These are phyloP conservation scores for Agapornis roseicollis DNA, from an alignment of 2,113 vertebrate species.

Conservation along the genomic window DNA sequence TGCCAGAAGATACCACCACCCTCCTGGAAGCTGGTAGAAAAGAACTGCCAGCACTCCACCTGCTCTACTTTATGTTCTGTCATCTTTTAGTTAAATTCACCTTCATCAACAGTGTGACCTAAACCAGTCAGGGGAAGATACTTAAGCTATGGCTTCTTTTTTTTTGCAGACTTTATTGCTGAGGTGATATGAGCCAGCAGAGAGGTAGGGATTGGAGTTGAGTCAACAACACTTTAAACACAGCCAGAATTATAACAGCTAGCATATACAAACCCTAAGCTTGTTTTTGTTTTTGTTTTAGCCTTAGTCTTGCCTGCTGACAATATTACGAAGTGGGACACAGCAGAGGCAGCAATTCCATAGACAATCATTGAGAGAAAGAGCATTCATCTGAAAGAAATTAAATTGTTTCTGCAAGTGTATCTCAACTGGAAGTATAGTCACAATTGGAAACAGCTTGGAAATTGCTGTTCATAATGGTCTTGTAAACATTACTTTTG, in stretches of 20 bases:
- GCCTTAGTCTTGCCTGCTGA: background rate
- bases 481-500: background rate
- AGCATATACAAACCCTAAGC: background rate
- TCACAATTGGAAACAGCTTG: slow-evolving; percentile 37
- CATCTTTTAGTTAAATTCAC: background rate
- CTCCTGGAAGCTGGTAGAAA: background rate
- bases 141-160: background rate
- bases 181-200: background rate
- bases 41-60: background rate
- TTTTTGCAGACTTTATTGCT: background rate
- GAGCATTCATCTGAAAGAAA: slow-evolving; percentile 34
- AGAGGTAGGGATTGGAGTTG: background rate
- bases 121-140: background rate
- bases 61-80: background rate
- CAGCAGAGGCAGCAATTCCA: slow-evolving; percentile 7
- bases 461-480: slow-evolving; percentile 10
- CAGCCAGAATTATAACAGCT: background rate
- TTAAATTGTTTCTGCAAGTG: slow-evolving; percentile 39
- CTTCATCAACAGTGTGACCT: background rate
- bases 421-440: slow-evolving; percentile 36
- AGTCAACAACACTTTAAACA: slow-evolving; percentile 7
- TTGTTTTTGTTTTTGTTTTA: background rate
- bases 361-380: background rate
- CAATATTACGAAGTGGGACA: background rate
- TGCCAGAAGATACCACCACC: background rate